phyloP scores from a whole-genome alignment of 2,113 vertebrate species.

The Trachemys scripta region DNA sequence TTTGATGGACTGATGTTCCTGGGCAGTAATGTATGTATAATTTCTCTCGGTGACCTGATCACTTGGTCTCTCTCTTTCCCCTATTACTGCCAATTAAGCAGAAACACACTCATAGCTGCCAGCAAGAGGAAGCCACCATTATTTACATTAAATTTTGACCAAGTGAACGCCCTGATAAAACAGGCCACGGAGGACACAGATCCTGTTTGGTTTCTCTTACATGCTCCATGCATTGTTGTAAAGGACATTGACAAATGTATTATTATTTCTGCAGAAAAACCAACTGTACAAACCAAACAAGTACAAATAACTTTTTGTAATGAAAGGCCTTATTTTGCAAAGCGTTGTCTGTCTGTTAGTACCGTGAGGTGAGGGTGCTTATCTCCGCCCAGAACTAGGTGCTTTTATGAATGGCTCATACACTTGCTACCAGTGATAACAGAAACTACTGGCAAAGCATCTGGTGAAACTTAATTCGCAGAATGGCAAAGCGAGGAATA shows the following conservation, averaged over 20 bases:
- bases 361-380: not conserved
- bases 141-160: constrained; percentile 64
- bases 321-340: not conserved
- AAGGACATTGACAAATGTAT: constrained; percentile 3
- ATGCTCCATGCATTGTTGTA: not conserved
- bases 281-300: not conserved
- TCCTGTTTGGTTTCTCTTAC: constrained; percentile 32
- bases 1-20: not conserved
- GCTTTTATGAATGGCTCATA: not conserved
- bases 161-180: constrained; percentile 64
- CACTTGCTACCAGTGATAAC: not conserved
- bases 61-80: constrained; percentile 8
- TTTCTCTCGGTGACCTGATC: not conserved
- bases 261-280: not conserved
- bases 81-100: constrained; percentile 32
- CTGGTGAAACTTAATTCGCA: not conserved
- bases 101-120: constrained; percentile 16
- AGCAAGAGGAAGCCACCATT: constrained; percentile 50
- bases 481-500: not conserved
- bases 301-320: not conserved
- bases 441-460: not conserved
- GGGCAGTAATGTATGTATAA: not conserved
- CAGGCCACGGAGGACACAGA: constrained; percentile 15
- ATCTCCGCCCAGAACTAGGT: not conserved
- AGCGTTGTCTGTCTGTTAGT: not conserved